phyloP scores from a whole-genome alignment of 2,113 vertebrate genomes.

The Thermophis baileyi region DNA sequence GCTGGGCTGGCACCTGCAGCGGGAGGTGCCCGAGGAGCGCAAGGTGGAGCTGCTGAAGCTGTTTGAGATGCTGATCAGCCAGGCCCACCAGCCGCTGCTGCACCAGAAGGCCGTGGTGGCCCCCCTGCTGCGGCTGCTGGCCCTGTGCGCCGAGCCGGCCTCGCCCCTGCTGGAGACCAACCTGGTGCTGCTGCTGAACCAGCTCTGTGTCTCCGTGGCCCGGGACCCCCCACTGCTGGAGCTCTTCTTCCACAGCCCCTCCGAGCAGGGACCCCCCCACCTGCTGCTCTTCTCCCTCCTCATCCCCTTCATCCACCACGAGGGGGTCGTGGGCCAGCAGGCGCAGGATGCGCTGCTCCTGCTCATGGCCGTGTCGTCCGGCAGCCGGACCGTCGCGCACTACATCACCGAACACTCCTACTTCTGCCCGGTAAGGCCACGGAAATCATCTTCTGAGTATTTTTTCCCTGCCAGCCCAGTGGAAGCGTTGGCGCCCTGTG shows the following conservation, averaged over 20 bases:
- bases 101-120: slow-evolving; percentile 82
- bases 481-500: rapidly evolving
- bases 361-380: slow-evolving; percentile 91
- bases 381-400: slow-evolving; percentile 78
- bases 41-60: slow-evolving; percentile 90
- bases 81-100: slow-evolving; percentile 88
- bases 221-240: slow-evolving; percentile 86
- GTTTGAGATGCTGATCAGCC: slow-evolving; percentile 92
- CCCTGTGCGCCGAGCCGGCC: slow-evolving; percentile 77
- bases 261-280: slow-evolving; percentile 81
- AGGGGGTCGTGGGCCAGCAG: slow-evolving; percentile 89
- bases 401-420: slow-evolving; percentile 94
- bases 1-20: slow-evolving; percentile 85
- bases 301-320: slow-evolving; percentile 93
- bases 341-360: slow-evolving; percentile 91
- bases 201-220: slow-evolving; percentile 88
- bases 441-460: rapidly evolving
- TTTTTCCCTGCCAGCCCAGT: neutral
- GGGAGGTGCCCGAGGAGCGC: slow-evolving; percentile 81
- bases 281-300: slow-evolving; percentile 94
- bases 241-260: slow-evolving; percentile 82
- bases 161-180: slow-evolving; percentile 78
- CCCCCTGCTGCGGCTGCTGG: slow-evolving; percentile 83
- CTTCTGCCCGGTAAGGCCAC: slow-evolving; percentile 88
- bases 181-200: slow-evolving; percentile 91